A percentile compares a stretch with the other conserved stretches of the same genome.
phyloP scores from a whole-genome alignment of 2,888 invertebrate species.

The Argynnis bischoffii region DNA sequence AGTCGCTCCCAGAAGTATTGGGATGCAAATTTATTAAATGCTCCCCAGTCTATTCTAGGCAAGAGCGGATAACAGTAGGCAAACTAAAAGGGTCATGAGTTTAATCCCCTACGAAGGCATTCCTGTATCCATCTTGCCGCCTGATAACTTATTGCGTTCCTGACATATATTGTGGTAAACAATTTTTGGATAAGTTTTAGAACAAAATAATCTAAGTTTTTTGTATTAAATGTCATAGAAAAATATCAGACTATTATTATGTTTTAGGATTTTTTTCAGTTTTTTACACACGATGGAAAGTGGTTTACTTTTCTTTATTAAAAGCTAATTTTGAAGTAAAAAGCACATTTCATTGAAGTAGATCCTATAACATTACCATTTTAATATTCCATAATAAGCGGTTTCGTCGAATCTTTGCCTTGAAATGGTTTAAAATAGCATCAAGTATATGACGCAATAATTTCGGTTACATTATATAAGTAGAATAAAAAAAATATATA shows the following conservation, averaged over 20 bases:
- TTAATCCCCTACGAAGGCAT: conserved; percentile 59
- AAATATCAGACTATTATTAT: not conserved
- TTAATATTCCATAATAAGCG: no score
- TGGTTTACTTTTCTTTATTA: no score
- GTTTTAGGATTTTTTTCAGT: no score
- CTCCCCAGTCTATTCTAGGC: conserved; percentile 47
- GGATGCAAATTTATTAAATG: conserved; percentile 70
- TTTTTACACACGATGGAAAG: no score
- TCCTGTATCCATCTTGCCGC: conserved; percentile 11
- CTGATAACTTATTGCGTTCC: conserved; percentile 11
- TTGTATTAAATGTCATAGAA: not conserved
- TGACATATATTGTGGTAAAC: not conserved
- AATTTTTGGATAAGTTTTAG: conserved; percentile 4
- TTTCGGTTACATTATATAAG: no score
- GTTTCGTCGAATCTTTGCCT: no score
- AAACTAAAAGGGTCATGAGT: conserved; percentile 54
- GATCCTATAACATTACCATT: no score
- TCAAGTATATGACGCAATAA: no score
- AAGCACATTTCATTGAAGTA: no score
- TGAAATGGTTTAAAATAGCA: no score
- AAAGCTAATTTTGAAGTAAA: no score
- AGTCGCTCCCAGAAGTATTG: conserved; percentile 58
- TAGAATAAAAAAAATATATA: no score
- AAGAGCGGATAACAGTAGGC: conserved; percentile 40
- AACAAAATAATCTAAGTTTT: not conserved